These are phyloP conservation scores for Sphyrna mokarran DNA, from an alignment of 2,113 vertebrate species.

Conservation along the genomic window DNA sequence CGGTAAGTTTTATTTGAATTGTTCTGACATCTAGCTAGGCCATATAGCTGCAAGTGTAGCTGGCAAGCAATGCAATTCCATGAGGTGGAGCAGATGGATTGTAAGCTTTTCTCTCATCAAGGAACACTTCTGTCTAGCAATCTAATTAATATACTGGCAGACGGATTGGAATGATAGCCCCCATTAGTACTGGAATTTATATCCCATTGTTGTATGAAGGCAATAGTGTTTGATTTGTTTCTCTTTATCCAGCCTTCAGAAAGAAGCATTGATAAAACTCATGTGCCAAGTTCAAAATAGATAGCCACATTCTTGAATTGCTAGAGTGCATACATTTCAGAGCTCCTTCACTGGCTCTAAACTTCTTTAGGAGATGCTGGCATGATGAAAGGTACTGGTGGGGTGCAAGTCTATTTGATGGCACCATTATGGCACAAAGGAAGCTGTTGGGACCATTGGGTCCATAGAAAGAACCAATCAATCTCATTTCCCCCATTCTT, in stretches of 20 bases:
- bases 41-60: background rate
- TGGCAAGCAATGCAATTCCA: background rate
- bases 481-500: background rate
- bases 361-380: background rate
- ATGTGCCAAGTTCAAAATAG: background rate
- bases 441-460: no score
- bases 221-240: background rate
- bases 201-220: background rate
- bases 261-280: background rate
- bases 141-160: background rate
- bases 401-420: background rate
- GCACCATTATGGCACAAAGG: background rate
- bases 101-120: background rate
- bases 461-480: no score
- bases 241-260: background rate
- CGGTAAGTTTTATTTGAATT: background rate
- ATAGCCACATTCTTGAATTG: background rate
- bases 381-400: background rate
- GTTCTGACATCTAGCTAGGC: no score
- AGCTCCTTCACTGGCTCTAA: background rate
- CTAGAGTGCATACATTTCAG: background rate
- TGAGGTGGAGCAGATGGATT: slow-evolving; percentile 17
- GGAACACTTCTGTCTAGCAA: background rate
- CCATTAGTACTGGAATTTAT: background rate
- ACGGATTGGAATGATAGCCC: background rate